phyloP scores from a whole-genome alignment of 2,113 vertebrate genomes.

The Ptyas mucosa region DNA sequence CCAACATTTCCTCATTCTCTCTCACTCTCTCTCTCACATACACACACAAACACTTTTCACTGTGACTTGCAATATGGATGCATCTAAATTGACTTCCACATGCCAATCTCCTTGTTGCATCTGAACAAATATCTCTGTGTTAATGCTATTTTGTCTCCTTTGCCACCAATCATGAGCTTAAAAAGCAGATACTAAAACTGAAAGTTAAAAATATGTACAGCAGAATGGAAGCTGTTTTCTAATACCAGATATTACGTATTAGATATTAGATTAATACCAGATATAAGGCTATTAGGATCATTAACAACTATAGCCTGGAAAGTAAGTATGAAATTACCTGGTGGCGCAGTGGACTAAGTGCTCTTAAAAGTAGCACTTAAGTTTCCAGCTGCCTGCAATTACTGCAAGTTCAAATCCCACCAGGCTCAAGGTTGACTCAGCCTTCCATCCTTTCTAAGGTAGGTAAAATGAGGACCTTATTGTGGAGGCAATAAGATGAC shows the following conservation, averaged over 20 bases:
- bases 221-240: background rate
- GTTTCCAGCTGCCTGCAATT: no score
- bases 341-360: no score
- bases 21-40: background rate
- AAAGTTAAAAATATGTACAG: background rate
- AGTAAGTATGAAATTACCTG: background rate
- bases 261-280: no score
- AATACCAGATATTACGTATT: constrained; percentile 5
- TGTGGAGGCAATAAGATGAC: no score
- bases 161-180: background rate
- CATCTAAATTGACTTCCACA: background rate
- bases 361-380: no score
- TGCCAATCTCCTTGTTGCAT: background rate
- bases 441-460: no score
- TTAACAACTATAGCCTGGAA: background rate
- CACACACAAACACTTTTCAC: background rate
- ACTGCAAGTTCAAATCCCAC: no score
- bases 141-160: background rate
- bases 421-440: no score
- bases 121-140: no score
- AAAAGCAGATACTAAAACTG: background rate
- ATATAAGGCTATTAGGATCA: background rate
- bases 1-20: background rate
- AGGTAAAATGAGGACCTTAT: no score
- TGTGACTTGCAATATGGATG: background rate